Evolutionary conservation across 1,140 invertebrate genomes (phyloP), one percentile per base, ranked within the genome.

Genomic region (Papilio polytes): DNA sequence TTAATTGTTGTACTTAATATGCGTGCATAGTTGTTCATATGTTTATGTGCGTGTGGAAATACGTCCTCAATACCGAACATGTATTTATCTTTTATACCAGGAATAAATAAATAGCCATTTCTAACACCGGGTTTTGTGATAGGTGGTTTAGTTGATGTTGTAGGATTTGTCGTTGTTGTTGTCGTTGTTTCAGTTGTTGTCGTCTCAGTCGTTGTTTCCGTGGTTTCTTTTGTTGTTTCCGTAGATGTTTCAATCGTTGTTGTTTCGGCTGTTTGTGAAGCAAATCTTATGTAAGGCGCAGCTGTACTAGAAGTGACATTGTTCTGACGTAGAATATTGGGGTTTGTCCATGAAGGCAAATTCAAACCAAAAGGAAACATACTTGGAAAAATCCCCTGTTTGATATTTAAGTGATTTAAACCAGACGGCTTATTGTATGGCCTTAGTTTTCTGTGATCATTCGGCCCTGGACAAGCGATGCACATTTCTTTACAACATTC

Each of bases 401-500:
- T 20, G 2, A 20, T 56, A 56, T 18, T 56, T 20, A 56, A n/a
- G 8, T 56, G 26, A 36, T 70, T 31, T 70, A 70, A 70, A 12
- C 63, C 26, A 3, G 26, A 31, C 12, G 63, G 63, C 15, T 31
- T 26, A 15, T 70, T 13, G 31, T 70, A 70, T 70, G 63, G 63
- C 13, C 63, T 26, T 70, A 70, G 18, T 13, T 70, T 26, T 15
- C 63, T 70, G 3, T 26, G 12, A 13, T 63, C 59, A 22, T 63
- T 63, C 10, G 20, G 59, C 3, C 59, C 20, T 4, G 63, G 63
- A 70, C 63, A 70, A 31, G 63, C 63, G 2, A 31, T 6, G 9
- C 63, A 70, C 63, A 70, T 70, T 31, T 70, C 63, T 31, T 15
- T 4, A 70, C 63, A 70, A 36, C 63, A 70, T 10, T 70, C 22